A percentile compares a stretch with the other conserved stretches of the same genome.
These are phyloP conservation scores for Anoura caudifer DNA, from an alignment of 2,113 vertebrate species.

Conservation along the genomic window DNA sequence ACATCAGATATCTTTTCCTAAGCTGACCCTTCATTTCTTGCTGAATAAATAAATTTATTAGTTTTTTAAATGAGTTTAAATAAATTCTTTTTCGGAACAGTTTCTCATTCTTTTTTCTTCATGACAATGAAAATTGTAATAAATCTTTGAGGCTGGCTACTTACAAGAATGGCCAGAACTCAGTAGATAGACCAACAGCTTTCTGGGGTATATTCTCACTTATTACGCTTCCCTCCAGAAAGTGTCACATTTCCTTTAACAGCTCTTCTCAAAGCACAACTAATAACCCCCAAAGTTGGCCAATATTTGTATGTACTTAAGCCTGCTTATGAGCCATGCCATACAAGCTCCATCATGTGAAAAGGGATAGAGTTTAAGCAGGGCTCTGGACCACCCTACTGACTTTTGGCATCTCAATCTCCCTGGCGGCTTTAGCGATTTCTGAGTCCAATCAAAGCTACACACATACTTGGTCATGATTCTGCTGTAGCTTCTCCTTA, in stretches of 20 bases:
- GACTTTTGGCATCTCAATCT: not conserved
- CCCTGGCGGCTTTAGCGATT: not conserved
- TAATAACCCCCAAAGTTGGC: not conserved
- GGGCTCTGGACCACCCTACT: accelerated
- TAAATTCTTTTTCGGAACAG: not conserved
- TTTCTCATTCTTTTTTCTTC: not conserved
- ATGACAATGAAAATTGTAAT: not conserved
- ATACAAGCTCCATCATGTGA: not conserved
- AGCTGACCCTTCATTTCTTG: not conserved
- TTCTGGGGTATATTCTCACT: not conserved
- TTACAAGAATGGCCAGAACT: not conserved
- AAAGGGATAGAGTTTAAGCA: not conserved
- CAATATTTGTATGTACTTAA: not conserved
- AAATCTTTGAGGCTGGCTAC: not conserved
- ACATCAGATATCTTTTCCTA: not conserved
- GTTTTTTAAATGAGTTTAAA: not conserved
- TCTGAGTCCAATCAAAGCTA: not conserved
- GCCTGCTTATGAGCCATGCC: not conserved
- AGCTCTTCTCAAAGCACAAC: not conserved
- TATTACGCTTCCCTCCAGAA: not conserved
- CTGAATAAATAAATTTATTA: not conserved
- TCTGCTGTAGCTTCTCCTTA: not conserved
- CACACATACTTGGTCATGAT: not conserved
- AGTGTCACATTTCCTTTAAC: not conserved
- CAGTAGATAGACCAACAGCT: not conserved